These are phyloP conservation scores for Bombylius discolor DNA, from an alignment of 2,888 invertebrate species.

Conservation along the genomic window DNA sequence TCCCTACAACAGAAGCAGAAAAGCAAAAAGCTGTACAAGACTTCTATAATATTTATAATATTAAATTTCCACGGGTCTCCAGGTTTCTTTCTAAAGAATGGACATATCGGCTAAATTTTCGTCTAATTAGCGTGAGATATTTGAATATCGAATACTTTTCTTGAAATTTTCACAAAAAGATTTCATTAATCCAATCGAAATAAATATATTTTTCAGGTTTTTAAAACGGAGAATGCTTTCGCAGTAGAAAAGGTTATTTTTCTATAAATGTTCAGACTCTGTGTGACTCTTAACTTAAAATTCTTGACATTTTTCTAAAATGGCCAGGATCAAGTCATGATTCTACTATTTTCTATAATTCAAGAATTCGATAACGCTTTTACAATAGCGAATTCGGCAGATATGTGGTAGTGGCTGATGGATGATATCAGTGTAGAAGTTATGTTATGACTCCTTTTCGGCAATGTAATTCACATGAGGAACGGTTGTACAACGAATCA, in stretches of 20 bases:
- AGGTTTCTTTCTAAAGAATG: no score
- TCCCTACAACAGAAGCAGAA: no score
- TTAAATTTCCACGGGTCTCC: no score
- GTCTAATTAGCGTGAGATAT: no score
- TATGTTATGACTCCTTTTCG: conserved; percentile 1
- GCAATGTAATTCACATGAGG: neutral
- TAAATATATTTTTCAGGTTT: no score
- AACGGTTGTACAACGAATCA: conserved; percentile 4
- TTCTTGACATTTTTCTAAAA: neutral
- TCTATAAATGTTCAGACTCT: neutral
- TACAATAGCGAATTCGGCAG: neutral
- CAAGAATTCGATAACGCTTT: conserved; percentile 1
- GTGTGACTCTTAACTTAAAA: neutral
- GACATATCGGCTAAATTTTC: no score
- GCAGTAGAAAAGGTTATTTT: conserved; percentile 1
- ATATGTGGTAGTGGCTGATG: neutral
- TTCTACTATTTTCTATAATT: conserved; percentile 4
- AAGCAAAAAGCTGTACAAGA: no score
- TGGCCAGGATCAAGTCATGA: conserved; percentile 1
- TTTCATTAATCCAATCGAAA: no score
- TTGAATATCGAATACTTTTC: no score
- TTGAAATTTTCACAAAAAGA: no score
- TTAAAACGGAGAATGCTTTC: neutral
- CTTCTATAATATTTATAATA: no score
- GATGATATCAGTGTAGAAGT: neutral